Evolutionary conservation across 2,113 vertebrate species (phyloP), one percentile per base, ranked within the genome.

Genomic region (Pterophyllum scalare): DNA sequence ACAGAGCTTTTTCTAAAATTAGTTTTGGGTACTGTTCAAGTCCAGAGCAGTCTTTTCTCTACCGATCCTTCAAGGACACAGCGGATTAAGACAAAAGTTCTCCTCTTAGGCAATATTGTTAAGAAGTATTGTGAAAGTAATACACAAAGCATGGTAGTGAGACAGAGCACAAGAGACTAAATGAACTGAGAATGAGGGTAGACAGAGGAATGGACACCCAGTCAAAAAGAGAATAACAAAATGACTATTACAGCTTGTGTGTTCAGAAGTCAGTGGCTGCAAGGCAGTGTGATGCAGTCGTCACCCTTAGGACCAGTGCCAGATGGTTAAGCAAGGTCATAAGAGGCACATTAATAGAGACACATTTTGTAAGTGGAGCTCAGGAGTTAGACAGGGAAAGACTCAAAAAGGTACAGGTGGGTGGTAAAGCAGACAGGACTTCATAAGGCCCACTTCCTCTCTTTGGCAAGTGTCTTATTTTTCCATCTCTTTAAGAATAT

Each of bases 321-420:
- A 88, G 83, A 90, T 87, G 79, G 91, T 90, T 84, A 81, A 46
- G 46, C 74, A 76, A 59, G 88, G 88, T 85, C 79, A 72, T 83
- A 86, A 88, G 64, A 88, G 78, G 40, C 77, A 80, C 11, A 3
- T 70, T 83, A 90, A 82, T 76, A 61, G 82, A 75, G 77, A 90
- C 87, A 87, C 89, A 93, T 95, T 93, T 90, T 81, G 72, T 33
- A 60, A 81, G 75, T 38, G 20, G 59, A 13, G 8, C 61, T 87
- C 82, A 60, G 87, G 64, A 78, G 81, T 84, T 77, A 86, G 57
- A 2, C 86, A 15, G 20, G 54, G 59, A 78, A 64, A 67, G 65
- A 80, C 57, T 67, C 81, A 75, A 77, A 91, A 92, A 84, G 88
- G 13, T 82, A 52, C 15, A 31, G 46, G 67, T 33, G 6, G 67